A percentile compares a stretch with the other conserved stretches of the same genome.
Conservation (phyloP, 2,797 vertebrate genomes). For the Tamandua tetradactyla region DNA sequence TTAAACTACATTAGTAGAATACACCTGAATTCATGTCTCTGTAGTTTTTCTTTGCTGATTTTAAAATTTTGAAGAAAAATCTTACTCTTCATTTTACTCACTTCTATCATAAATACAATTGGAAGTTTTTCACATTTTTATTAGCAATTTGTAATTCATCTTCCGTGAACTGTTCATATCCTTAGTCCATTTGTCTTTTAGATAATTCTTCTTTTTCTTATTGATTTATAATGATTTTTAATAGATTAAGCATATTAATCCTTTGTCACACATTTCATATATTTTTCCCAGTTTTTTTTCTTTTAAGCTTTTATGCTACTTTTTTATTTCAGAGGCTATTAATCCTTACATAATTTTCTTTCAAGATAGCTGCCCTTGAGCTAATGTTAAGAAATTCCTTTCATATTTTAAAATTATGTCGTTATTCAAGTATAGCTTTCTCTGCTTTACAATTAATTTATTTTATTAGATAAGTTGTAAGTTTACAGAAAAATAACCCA, state of each 20-base stretch:
- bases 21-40: not conserved
- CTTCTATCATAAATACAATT: not conserved
- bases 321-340: constrained; percentile 62
- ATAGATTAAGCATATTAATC: constrained; percentile 47
- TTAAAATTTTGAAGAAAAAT: not conserved
- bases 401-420: constrained; percentile 39
- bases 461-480: too few relatives aligned
- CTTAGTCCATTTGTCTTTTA: not conserved
- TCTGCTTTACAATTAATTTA: too few relatives aligned
- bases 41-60: not conserved
- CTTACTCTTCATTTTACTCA: not conserved
- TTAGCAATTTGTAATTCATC: constrained; percentile 19
- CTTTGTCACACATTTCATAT: constrained; percentile 2
- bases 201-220: constrained; percentile 31
- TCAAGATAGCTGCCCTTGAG: constrained; percentile 58
- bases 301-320: constrained; percentile 50
- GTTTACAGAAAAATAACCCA: too few relatives aligned
- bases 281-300: constrained; percentile 19
- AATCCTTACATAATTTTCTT: constrained; percentile 52
- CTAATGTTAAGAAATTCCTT: constrained; percentile 43
- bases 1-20: not conserved
- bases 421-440: not conserved
- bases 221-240: constrained; percentile 11
- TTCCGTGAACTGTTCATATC: constrained; percentile 13
- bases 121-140: constrained; percentile 13